Percentiles rank a stretch among this genome's conserved stretches.
Evolutionary conservation across 2,113 vertebrate species (phyloP).

Genomic region (Sebastes schlegelii): DNA sequence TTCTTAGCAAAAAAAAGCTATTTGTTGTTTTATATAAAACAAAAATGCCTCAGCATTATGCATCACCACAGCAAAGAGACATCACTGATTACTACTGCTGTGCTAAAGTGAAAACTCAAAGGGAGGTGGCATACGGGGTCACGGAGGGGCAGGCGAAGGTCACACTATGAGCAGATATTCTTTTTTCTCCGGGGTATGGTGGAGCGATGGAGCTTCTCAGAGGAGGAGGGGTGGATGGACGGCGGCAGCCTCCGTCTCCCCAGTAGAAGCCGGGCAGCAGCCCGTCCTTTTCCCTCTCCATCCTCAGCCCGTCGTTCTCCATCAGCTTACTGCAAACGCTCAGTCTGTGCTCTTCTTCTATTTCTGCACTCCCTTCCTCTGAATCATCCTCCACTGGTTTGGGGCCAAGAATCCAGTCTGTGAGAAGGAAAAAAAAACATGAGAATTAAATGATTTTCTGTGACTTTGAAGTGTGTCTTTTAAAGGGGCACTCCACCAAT

Average conservation of each 20-base stretch:
- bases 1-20: conserved; percentile 9
- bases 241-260: background rate
- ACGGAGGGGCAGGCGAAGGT: conserved; percentile 58
- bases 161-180: conserved; percentile 59
- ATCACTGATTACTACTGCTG: conserved; percentile 25
- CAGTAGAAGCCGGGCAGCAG: conserved; percentile 58
- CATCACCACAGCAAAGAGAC: conserved; percentile 32
- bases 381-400: conserved; percentile 67
- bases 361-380: conserved; percentile 45
- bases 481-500: background rate
- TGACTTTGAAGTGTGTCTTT: background rate
- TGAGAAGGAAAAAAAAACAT: background rate
- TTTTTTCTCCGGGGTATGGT: conserved; percentile 44
- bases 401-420: conserved; percentile 80
- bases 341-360: conserved; percentile 36
- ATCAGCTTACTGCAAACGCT: conserved; percentile 35
- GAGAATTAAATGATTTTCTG: background rate
- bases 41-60: conserved; percentile 18
- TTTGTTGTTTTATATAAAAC: background rate
- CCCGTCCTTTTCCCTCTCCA: conserved; percentile 47
- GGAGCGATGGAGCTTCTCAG: conserved; percentile 52
- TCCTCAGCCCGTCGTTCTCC: conserved; percentile 30
- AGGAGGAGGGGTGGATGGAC: conserved; percentile 15
- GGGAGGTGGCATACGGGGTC: conserved; percentile 79
- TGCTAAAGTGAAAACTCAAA: conserved; percentile 36